These are phyloP conservation scores for Synergus japonicus DNA, from an alignment of 2,888 invertebrate genomes.

Conservation along the genomic window DNA sequence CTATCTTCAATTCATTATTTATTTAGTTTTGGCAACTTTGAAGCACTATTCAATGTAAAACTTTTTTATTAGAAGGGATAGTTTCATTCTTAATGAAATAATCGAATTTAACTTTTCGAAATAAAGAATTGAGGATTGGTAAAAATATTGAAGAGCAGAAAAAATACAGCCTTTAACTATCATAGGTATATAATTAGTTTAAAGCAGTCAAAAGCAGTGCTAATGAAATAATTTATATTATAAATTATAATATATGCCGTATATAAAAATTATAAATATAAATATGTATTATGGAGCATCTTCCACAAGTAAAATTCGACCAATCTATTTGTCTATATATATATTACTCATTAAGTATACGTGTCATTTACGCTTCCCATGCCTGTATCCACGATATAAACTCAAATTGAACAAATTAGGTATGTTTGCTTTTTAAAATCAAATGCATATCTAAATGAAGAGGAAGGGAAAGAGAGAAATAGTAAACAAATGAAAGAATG, in stretches of 20 bases:
- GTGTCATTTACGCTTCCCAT: constrained; percentile 4
- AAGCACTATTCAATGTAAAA: background rate
- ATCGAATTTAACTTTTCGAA: background rate
- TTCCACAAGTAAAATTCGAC: constrained; percentile 67
- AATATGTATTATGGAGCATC: constrained; percentile 36
- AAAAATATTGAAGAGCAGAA: constrained; percentile 26
- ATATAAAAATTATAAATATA: constrained; percentile 20
- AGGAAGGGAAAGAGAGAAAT: background rate
- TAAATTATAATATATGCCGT: constrained; percentile 1
- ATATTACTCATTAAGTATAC: background rate
- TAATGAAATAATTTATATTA: background rate
- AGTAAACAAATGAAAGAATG: background rate
- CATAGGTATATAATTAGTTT: constrained; percentile 10
- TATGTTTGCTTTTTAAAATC: background rate
- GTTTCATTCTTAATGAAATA: background rate
- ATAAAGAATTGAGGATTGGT: constrained; percentile 30
- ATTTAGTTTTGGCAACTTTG: background rate
- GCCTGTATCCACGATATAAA: constrained; percentile 8
- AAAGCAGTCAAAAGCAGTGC: constrained; percentile 14
- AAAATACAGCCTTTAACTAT: constrained; percentile 37
- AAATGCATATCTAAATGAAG: background rate
- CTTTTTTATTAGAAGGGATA: background rate
- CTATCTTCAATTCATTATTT: constrained; percentile 2
- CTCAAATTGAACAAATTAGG: background rate
- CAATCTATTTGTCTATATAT: constrained; percentile 73